Base-by-base conservation (phyloP, 2,797 vertebrate genomes). In the Phataginus tricuspis region DNA sequence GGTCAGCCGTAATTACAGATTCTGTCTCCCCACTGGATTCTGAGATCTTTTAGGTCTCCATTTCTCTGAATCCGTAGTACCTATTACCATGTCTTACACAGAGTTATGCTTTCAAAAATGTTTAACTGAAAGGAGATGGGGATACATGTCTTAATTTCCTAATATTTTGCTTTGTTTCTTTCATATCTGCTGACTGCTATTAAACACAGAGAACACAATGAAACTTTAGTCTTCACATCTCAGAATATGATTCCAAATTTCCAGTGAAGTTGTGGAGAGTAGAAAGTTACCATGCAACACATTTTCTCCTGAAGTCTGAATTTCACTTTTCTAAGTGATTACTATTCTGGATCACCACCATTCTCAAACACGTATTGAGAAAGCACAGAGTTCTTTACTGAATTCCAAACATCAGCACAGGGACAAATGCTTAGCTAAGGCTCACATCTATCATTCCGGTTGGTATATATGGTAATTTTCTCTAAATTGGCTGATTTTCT, bases 401-500 rank as follows among this genome's bases (percentile, higher is more conserved):
- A 82, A 45, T 82, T 90, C 53, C 42, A 96, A 96, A 95, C 51
- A 90, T 80, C 89, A 96, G 75, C 77, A 83, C 71, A 86, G 71
- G 94, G 51, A 91, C 96, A 96, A 96, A 94, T 96, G 84, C 96
- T 97, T 96, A 86, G 86, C 95, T 90, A 95, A 97, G 80, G 34
- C 72, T 97, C 92, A 80, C 96, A 98, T 98, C 91, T 77, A 97
- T 97, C 97, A 97, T 94, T 95, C 94, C 51, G 21, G 39, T 98
- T 96, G 94, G 94, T 97, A 95, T 71, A 87, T 97, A 97, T 96
- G 96, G 93, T 98, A 97, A 97, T 98, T 98, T 97, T 93, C 96
- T 97, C 92, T 97, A 97, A 97, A 98, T 97, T 96, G 96, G 86
- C 94, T 96, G 84, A 89, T 97, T 97, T 98, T 96, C 93, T 82